These are phyloP conservation scores for Adelognathus sp. DNA, from an alignment of 2,888 invertebrate genomes.

Conservation along the genomic window DNA sequence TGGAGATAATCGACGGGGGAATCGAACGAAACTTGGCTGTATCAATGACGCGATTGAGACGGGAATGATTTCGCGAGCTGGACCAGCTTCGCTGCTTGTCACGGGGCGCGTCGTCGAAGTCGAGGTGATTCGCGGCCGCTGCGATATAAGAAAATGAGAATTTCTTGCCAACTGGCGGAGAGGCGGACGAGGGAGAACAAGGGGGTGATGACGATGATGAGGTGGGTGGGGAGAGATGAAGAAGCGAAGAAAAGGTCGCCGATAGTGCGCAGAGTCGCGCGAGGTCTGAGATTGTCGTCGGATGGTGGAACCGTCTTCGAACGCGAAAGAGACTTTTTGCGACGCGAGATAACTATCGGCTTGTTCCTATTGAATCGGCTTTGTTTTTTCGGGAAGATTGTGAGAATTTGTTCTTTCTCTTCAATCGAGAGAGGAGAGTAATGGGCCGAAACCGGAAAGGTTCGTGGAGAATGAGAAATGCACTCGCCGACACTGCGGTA, in stretches of 20 bases:
- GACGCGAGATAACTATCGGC: neutral
- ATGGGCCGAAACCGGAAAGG: neutral
- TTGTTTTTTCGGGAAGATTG: neutral
- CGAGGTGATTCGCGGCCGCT: no score
- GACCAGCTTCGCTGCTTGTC: no score
- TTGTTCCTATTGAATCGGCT: conserved; percentile 4
- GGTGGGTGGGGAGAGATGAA: conserved; percentile 59
- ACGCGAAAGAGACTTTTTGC: conserved; percentile 15
- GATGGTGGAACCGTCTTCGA: conserved; percentile 51
- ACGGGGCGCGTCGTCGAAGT: no score
- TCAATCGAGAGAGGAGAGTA: no score
- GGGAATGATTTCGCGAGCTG: no score
- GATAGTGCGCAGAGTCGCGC: conserved; percentile 1
- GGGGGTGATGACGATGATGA: conserved; percentile 50
- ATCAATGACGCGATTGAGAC: no score
- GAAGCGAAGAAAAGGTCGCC: conserved; percentile 20
- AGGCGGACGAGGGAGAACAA: neutral
- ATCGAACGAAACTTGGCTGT: no score
- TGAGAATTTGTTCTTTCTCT: conserved; percentile 1
- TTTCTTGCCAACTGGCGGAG: neutral
- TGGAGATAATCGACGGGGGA: no score
- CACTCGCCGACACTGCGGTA: conserved; percentile 47
- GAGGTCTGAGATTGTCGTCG: conserved; percentile 19
- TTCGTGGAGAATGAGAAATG: conserved; percentile 4
- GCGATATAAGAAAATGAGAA: no score